Base-by-base conservation (phyloP, 2,113 vertebrate genomes). In the Oceanites oceanicus region DNA sequence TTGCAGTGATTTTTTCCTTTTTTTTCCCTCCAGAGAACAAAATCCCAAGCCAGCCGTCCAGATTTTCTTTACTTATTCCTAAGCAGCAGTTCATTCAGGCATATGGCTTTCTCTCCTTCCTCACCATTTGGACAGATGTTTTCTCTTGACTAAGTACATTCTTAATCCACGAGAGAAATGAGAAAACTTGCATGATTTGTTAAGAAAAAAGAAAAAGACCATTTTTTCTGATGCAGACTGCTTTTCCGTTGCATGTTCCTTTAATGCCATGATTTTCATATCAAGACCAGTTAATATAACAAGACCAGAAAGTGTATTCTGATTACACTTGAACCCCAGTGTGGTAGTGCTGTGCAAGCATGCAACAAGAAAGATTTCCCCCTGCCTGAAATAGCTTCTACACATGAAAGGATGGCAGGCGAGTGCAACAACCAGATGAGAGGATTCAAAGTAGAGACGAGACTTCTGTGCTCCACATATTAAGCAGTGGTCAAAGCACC, bases 101-200 rank as follows among this genome's bases (percentile, higher is more conserved):
- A 86, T 86, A 53, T 63, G 79, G 95, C 55, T 88, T 92, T 44
- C 32, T 58, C n/a, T 88, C 59, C 79, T 67, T 56, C 62, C 86
- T 96, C 88, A 16, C 63, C 5, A 49, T 68, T 74, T 83, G 85
- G 82, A 59, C 86, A 93, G 94, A 93, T 96, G 95, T 90, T 93
- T 83, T 92, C 85, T 81, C 58, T 59, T 71, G 56, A 74, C 68
- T 80, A 52, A 66, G 21, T n/a, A 4, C 68, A 47, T 44, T 63
- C 86, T 66, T 81, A 91, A 86, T 81, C 61, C 76, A 40, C 0
- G 0, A 88, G 68, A 90, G 79, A 80, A 88, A 93, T 61, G 14
- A 77, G 82, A 80, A 90, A 73, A 81, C n/a, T 45, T 74, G 58
- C 38, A 71, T 18, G 55, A 59, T 74, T 76, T 85, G 12, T 74